Conservation (phyloP, 2,113 vertebrate genomes). For the Lophius piscatorius region DNA sequence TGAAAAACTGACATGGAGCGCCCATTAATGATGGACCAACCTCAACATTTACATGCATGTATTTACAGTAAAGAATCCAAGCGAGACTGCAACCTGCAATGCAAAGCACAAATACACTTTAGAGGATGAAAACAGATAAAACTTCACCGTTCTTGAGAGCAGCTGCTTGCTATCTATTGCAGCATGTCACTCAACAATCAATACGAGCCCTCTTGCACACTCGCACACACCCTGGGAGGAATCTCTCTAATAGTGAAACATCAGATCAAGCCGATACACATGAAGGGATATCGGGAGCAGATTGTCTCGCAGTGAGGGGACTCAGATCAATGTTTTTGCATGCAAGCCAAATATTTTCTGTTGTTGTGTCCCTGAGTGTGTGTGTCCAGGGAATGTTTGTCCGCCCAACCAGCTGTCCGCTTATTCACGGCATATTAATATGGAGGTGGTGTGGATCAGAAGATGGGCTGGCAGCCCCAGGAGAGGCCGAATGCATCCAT, state of each 20-base stretch:
- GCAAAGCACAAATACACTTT: not conserved
- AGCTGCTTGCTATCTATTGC: conserved; percentile 66
- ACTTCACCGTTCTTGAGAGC: too few species aligned
- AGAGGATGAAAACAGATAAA: conserved; percentile 15
- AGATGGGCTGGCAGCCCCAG: conserved; percentile 25
- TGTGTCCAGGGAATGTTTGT: conserved; percentile 34
- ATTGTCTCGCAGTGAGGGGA: conserved; percentile 69
- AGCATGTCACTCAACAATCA: conserved; percentile 69
- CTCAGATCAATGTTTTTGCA: conserved; percentile 75
- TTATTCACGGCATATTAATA: conserved; percentile 59
- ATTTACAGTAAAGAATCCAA: conserved; percentile 24
- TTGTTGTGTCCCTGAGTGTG: conserved; percentile 18
- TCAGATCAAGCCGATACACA: conserved; percentile 76
- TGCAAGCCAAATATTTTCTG: conserved; percentile 57
- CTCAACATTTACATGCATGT: conserved; percentile 5
- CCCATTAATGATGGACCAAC: too few species aligned
- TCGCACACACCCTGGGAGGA: conserved; percentile 54
- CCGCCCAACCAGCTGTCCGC: conserved; percentile 66
- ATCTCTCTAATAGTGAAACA: conserved; percentile 73
- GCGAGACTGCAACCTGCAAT: not conserved
- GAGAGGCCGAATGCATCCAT: conserved; percentile 39
- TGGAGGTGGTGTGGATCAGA: conserved; percentile 41
- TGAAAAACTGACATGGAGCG: conserved; percentile 2
- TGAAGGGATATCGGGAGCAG: conserved; percentile 70
- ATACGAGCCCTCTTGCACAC: conserved; percentile 52